Evolutionary conservation across 2,888 invertebrate species (phyloP).

Genomic region (Synergus umbraculus): DNA sequence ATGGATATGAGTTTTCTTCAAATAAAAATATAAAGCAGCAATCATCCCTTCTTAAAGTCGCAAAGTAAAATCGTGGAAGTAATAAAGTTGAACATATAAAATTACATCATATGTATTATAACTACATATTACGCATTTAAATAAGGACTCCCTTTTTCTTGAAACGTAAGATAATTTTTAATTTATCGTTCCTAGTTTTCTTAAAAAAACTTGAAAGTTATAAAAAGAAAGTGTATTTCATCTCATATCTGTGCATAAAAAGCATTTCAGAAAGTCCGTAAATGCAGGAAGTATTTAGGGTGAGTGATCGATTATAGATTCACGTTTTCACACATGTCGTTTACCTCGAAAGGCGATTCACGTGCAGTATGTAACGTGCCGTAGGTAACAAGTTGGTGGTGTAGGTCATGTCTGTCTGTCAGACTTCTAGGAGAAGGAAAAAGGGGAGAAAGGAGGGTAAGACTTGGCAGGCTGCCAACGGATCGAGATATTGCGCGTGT

Average conservation of each 20-base stretch:
- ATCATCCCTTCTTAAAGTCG: too few relatives aligned
- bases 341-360: conserved; percentile 27
- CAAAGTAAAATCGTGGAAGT: too few relatives aligned
- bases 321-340: conserved; percentile 17
- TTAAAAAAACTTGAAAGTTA: too few relatives aligned
- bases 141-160: too few relatives aligned
- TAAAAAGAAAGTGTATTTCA: too few relatives aligned
- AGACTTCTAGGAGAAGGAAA: conserved; percentile 44
- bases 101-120: too few relatives aligned
- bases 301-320: not conserved
- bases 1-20: too few relatives aligned
- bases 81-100: too few relatives aligned
- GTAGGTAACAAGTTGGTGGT: conserved; percentile 28
- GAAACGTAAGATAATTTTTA: too few relatives aligned
- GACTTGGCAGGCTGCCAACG: conserved; percentile 53
- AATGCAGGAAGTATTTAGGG: not conserved
- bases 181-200: too few relatives aligned
- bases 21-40: too few relatives aligned
- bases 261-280: not conserved
- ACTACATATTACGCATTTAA: too few relatives aligned
- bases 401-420: conserved; percentile 50
- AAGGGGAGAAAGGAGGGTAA: conserved; percentile 43
- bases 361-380: conserved; percentile 1
- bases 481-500: conserved; percentile 66
- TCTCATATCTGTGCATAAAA: not conserved